Conservation (phyloP, 2,888 invertebrate species). For the Pseudococcus longispinus region DNA sequence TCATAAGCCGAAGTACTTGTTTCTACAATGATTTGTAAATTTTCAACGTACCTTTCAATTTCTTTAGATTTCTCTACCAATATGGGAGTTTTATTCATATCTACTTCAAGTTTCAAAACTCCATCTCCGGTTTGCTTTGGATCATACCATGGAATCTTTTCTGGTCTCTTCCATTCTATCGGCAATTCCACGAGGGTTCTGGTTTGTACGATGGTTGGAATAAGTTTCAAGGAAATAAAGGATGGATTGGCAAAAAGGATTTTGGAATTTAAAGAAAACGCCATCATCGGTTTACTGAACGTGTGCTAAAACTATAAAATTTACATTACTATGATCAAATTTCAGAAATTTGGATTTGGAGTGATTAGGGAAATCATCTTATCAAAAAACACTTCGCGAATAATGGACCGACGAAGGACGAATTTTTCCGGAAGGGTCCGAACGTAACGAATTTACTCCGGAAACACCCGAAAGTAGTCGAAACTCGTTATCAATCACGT, state of each 20-base stretch:
- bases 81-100: constrained; percentile 65
- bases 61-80: constrained; percentile 72
- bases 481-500: no score
- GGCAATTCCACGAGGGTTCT: constrained; percentile 64
- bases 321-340: no score
- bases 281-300: background rate
- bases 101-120: constrained; percentile 67
- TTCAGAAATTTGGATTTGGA: no score
- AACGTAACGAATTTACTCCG: background rate
- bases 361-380: no score
- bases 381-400: background rate
- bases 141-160: constrained; percentile 71
- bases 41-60: constrained; percentile 70
- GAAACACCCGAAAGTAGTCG: background rate
- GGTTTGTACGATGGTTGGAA: background rate
- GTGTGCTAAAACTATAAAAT: no score
- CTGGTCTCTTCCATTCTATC: constrained; percentile 80
- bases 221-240: background rate
- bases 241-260: background rate
- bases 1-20: background rate
- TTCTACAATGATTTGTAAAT: background rate
- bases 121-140: constrained; percentile 78
- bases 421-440: background rate
- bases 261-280: background rate
- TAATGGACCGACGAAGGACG: background rate